Evolutionary conservation across 2,113 vertebrate genomes (phyloP).

Genomic region (Larimichthys polyactis): DNA sequence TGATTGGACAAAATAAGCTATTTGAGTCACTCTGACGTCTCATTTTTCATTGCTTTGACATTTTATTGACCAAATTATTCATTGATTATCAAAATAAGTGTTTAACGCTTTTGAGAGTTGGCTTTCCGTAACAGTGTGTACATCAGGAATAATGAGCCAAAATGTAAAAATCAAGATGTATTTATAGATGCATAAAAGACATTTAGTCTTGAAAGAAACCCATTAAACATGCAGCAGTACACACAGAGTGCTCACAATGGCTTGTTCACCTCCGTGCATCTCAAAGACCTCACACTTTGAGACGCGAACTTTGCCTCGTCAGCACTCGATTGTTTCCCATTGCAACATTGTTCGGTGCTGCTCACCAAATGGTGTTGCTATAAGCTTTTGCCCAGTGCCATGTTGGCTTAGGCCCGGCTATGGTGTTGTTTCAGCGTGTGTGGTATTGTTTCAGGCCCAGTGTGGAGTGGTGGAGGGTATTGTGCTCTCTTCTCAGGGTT

Average conservation of each 20-base stretch:
- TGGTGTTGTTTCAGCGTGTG: conserved; percentile 74
- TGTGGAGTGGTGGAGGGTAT: conserved; percentile 56
- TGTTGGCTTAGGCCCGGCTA: conserved; percentile 59
- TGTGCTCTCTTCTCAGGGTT: conserved; percentile 63
- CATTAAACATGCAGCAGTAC: neutral
- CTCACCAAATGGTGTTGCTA: conserved; percentile 41
- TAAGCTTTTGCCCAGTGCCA: conserved; percentile 48
- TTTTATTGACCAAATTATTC: neutral
- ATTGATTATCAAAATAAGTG: neutral
- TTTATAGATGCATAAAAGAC: neutral
- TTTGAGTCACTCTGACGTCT: neutral
- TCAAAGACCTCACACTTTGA: conserved; percentile 60
- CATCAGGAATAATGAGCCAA: neutral
- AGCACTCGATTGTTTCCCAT: conserved; percentile 66
- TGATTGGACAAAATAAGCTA: neutral
- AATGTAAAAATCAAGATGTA: neutral
- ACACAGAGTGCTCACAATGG: neutral
- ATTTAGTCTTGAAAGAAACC: neutral
- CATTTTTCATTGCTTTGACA: neutral
- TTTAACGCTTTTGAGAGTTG: neutral
- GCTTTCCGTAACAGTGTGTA: neutral
- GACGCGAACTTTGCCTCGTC: conserved; percentile 57
- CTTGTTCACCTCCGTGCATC: neutral
- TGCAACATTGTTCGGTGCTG: conserved; percentile 57
- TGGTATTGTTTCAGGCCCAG: conserved; percentile 76